Evolutionary conservation across 2,113 vertebrate species (phyloP).

Genomic region (Climacteris rufus): DNA sequence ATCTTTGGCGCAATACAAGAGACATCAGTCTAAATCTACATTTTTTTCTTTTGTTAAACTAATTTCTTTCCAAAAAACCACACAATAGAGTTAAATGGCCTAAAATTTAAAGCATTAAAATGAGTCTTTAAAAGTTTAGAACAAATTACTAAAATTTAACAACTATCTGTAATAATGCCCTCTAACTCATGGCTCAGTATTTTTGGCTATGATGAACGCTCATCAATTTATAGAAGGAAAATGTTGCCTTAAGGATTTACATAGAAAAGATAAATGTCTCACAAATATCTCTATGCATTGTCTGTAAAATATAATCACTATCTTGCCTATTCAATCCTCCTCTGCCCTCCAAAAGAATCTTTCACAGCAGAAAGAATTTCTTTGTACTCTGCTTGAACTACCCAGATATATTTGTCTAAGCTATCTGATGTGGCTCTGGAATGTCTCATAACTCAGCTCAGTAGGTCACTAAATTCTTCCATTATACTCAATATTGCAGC

Average conservation of each 20-base stretch:
- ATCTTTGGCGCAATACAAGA: neutral
- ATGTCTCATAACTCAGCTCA: constrained; percentile 28
- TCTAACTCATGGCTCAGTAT: neutral
- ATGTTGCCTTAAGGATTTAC: neutral
- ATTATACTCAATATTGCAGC: neutral
- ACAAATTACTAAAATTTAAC: neutral
- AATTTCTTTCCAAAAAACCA: neutral
- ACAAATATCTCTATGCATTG: neutral
- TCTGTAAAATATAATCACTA: neutral
- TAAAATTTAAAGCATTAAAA: neutral
- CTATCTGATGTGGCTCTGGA: constrained; percentile 3
- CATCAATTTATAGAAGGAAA: neutral
- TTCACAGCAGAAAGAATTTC: neutral
- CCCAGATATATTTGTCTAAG: neutral
- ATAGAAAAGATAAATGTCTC: neutral
- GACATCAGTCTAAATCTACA: neutral
- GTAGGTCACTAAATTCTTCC: constrained; percentile 4
- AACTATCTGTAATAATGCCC: neutral
- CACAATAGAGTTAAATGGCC: neutral
- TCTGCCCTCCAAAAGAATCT: neutral
- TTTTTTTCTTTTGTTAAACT: neutral
- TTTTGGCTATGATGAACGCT: neutral
- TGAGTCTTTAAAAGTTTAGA: neutral
- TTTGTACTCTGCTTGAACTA: neutral
- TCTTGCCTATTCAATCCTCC: neutral